A percentile compares a stretch with the other conserved stretches of the same genome.
phyloP scores from a whole-genome alignment of 2,888 invertebrate species.

The Tetanocera ferruginea region DNA sequence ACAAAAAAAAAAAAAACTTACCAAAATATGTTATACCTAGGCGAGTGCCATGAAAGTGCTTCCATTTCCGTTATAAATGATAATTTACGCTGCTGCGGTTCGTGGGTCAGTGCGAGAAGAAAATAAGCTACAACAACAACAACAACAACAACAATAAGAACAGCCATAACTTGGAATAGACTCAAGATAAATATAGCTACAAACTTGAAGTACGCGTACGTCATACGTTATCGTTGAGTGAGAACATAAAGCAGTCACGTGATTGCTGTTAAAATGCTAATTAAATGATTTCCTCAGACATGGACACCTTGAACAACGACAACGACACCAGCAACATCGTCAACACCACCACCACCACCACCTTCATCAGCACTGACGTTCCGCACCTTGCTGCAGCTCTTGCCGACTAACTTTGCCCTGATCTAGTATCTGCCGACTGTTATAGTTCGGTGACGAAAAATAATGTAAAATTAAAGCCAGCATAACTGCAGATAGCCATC shows the following conservation, averaged over 20 bases:
- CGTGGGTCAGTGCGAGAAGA: no score
- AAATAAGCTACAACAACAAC: background rate
- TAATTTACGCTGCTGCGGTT: constrained; percentile 31
- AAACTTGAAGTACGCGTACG: background rate
- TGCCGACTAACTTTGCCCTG: background rate
- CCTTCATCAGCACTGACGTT: no score
- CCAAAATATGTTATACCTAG: background rate
- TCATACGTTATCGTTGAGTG: background rate
- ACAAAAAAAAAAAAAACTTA: background rate
- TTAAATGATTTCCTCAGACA: constrained; percentile 32
- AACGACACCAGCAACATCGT: no score
- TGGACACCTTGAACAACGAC: background rate
- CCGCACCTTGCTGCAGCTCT: no score
- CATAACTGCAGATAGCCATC: no score
- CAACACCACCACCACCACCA: no score
- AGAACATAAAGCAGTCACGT: constrained; percentile 23
- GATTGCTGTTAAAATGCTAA: constrained; percentile 33
- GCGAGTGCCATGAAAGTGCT: constrained; percentile 37
- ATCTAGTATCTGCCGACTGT: background rate
- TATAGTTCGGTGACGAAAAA: constrained; percentile 17
- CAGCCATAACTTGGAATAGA: background rate
- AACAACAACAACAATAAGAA: background rate
- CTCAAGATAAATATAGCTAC: background rate
- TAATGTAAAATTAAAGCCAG: background rate
- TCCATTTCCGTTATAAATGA: constrained; percentile 39